phyloP scores from a whole-genome alignment of 2,888 invertebrate species.

The Coenonympha arcania region DNA sequence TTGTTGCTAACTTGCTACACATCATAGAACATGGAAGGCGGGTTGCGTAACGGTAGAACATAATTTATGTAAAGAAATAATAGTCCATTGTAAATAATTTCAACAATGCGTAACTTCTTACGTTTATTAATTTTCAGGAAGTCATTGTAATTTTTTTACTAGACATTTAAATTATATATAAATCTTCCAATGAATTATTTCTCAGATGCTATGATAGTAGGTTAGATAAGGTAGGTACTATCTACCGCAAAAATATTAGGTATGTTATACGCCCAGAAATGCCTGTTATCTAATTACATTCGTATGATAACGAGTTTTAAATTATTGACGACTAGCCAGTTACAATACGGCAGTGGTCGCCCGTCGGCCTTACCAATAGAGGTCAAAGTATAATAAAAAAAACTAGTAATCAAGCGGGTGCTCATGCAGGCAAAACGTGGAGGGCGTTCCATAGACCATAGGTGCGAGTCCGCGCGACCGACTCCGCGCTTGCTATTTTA shows the following conservation, averaged over 20 bases:
- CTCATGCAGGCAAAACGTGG: slow-evolving; percentile 34
- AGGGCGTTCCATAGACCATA: slow-evolving; percentile 23
- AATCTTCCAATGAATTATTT: no score
- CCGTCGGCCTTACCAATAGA: slow-evolving; percentile 28
- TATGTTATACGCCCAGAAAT: neutral
- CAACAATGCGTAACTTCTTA: neutral
- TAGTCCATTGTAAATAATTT: slow-evolving; percentile 3
- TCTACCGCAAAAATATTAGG: neutral
- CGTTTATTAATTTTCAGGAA: neutral
- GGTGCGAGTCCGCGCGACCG: slow-evolving; percentile 29
- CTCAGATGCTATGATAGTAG: no score
- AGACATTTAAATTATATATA: no score
- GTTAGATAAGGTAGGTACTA: neutral
- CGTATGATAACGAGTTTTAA: neutral
- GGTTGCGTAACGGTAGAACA: slow-evolving; percentile 29
- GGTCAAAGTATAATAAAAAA: slow-evolving; percentile 36
- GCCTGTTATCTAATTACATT: neutral
- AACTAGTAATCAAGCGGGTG: slow-evolving; percentile 27
- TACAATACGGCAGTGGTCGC: slow-evolving; percentile 1
- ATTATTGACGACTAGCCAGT: slow-evolving; percentile 6
- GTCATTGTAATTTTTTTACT: no score
- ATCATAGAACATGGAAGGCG: no score
- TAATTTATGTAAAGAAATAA: slow-evolving; percentile 19
- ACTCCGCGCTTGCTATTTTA: slow-evolving; percentile 45
- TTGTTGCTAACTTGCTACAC: no score